Percentiles rank a stretch among this genome's conserved stretches.
These are phyloP conservation scores for Zosterops hypoxanthus DNA, from an alignment of 2,113 vertebrate genomes.

Conservation along the genomic window DNA sequence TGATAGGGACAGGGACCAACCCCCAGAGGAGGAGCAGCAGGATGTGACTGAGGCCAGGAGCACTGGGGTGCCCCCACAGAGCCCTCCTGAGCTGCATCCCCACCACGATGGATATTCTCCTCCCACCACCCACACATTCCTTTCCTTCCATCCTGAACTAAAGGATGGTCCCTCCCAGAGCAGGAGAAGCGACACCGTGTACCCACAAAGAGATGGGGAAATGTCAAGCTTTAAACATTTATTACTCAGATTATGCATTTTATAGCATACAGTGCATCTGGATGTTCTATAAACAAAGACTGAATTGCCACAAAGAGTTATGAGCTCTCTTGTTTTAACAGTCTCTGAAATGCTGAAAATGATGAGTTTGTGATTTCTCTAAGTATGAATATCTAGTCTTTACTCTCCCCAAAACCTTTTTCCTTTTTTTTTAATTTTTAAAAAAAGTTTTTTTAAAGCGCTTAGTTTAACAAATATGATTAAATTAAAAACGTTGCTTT, in stretches of 20 bases:
- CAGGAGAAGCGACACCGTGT: background rate
- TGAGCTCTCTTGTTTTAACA: constrained; percentile 30
- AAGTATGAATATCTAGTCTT: constrained; percentile 40
- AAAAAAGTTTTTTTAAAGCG: constrained; percentile 8
- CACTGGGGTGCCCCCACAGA: background rate
- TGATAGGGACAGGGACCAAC: fast-evolving
- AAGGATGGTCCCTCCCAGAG: background rate
- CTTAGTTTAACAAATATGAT: constrained; percentile 45
- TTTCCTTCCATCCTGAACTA: background rate
- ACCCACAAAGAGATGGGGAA: constrained; percentile 27
- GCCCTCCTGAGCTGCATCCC: background rate
- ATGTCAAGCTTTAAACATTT: constrained; percentile 61
- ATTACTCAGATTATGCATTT: constrained; percentile 63
- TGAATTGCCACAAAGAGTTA: constrained; percentile 43
- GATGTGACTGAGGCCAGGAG: fast-evolving
- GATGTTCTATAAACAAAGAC: constrained; percentile 63
- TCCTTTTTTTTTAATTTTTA: background rate
- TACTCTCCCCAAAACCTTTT: background rate
- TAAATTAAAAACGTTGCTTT: constrained; percentile 58
- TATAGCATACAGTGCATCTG: constrained; percentile 57
- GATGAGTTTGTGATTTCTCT: background rate
- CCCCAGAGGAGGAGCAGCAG: background rate
- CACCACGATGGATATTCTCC: fast-evolving
- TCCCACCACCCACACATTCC: fast-evolving
- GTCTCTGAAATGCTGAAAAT: constrained; percentile 38